Evolutionary conservation across 2,113 vertebrate species (phyloP).

Genomic region (Burhinus bistriatus): DNA sequence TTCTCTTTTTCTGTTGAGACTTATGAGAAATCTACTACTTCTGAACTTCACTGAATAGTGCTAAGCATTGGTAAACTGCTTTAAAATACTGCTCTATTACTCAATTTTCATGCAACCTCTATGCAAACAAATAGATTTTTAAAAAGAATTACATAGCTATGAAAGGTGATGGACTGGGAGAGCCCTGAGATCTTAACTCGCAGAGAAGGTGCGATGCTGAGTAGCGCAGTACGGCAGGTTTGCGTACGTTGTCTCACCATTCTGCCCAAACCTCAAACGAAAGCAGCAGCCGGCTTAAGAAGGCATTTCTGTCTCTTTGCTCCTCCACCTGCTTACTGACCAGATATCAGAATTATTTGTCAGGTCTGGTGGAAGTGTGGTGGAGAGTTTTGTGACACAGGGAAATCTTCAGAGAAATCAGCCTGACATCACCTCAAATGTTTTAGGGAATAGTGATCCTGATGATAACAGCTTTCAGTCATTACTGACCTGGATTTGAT

Average conservation of each 20-base stretch:
- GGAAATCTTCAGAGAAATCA: not conserved
- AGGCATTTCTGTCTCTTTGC: not conserved
- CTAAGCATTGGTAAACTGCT: not conserved
- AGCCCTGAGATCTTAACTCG: not conserved
- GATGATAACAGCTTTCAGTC: not conserved
- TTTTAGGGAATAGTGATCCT: not conserved
- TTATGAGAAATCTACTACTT: not conserved
- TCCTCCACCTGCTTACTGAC: not conserved
- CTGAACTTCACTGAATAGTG: not conserved
- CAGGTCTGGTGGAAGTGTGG: not conserved
- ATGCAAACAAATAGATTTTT: not conserved
- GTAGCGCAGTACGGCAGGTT: not conserved
- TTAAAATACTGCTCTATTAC: not conserved
- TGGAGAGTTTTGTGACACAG: not conserved
- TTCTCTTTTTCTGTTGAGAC: not conserved
- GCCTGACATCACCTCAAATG: not conserved
- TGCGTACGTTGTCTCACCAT: not conserved
- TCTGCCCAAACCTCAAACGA: not conserved
- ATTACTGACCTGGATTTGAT: not conserved
- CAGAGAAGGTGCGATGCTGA: fast-evolving
- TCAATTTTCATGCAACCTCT: not conserved
- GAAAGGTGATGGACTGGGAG: not conserved
- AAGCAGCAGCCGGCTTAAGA: not conserved
- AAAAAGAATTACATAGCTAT: not conserved
- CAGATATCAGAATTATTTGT: not conserved